Conservation (phyloP, 1,140 invertebrate species). For the Leptinotarsa defecta region DNA sequence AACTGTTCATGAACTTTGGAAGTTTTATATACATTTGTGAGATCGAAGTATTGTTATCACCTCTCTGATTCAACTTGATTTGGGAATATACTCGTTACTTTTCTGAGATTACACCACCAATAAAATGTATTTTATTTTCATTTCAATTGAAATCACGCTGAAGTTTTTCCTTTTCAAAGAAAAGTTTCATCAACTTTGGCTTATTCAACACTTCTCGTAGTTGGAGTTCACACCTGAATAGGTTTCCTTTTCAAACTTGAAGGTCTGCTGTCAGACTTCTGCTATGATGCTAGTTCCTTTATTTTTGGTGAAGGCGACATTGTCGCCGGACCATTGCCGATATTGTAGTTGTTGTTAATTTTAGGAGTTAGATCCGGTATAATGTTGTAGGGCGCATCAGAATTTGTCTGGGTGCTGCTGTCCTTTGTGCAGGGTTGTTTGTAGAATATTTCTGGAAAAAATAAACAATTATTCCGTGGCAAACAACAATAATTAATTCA, state of each 20-base stretch:
- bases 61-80: too few relatives aligned
- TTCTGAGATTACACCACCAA: too few relatives aligned
- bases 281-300: conserved; percentile 53
- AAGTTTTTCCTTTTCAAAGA: too few relatives aligned
- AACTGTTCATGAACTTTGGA: too few relatives aligned
- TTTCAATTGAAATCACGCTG: too few relatives aligned
- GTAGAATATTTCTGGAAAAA: conserved; percentile 21
- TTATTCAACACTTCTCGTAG: neutral
- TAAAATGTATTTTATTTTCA: too few relatives aligned
- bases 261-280: conserved; percentile 44
- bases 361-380: conserved; percentile 42
- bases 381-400: conserved; percentile 27
- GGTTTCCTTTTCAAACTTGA: conserved; percentile 53
- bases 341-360: conserved; percentile 53
- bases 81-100: too few relatives aligned
- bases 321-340: conserved; percentile 49
- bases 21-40: too few relatives aligned
- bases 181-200: neutral
- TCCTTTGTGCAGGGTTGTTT: conserved; percentile 43
- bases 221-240: conserved; percentile 35
- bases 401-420: conserved; percentile 49
- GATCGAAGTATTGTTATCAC: too few relatives aligned
- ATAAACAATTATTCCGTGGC: neutral
- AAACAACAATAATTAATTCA: neutral
- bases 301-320: conserved; percentile 41